A percentile compares a stretch with the other conserved stretches of the same genome.
phyloP scores from a whole-genome alignment of 2,888 invertebrate species.

The Augiades crinisus region DNA sequence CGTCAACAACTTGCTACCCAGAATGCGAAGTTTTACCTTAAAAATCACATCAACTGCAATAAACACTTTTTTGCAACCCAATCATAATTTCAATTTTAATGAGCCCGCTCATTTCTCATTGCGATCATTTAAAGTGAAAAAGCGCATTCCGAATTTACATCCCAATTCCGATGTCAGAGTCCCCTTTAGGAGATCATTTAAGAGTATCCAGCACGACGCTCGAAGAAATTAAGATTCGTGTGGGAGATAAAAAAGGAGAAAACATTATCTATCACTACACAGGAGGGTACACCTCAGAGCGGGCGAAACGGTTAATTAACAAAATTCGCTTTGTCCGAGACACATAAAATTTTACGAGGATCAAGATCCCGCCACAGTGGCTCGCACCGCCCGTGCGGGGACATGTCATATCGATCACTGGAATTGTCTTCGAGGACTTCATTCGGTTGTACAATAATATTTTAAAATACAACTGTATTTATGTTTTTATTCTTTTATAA shows the following conservation, averaged over 20 bases:
- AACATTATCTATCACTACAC: conserved; percentile 68
- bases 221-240: conserved; percentile 56
- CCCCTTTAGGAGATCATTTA: conserved; percentile 34
- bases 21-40: not conserved
- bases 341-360: conserved; percentile 80
- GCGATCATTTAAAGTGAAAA: conserved; percentile 19
- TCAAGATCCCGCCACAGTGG: conserved; percentile 66
- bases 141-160: conserved; percentile 24
- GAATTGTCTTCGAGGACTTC: not conserved
- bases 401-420: conserved; percentile 8
- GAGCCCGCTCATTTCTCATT: conserved; percentile 15
- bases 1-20: too few relatives aligned
- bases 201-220: conserved; percentile 35
- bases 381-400: conserved; percentile 45
- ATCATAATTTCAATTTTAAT: conserved; percentile 23
- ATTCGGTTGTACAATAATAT: not conserved
- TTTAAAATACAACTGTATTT: too few relatives aligned
- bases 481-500: too few relatives aligned
- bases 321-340: conserved; percentile 78
- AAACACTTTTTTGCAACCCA: conserved; percentile 16
- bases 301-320: conserved; percentile 73
- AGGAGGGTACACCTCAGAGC: conserved; percentile 51
- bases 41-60: not conserved
- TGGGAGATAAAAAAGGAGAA: conserved; percentile 54
- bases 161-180: conserved; percentile 21